A percentile compares a stretch with the other conserved stretches of the same genome.
These are phyloP conservation scores for Chlorops oryzae DNA, from an alignment of 1,140 invertebrate species.

Conservation along the genomic window DNA sequence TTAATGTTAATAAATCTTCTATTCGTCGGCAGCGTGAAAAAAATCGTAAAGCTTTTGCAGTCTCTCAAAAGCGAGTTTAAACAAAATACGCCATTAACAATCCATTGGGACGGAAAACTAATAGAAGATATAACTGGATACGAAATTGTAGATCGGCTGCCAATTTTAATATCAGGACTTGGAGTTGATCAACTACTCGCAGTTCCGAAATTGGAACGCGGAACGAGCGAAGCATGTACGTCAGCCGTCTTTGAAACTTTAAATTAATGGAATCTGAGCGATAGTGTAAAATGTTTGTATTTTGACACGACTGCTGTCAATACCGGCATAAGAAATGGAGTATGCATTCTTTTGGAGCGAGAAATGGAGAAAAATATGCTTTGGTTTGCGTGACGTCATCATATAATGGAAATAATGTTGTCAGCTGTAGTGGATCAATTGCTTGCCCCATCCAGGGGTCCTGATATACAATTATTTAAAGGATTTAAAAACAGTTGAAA, in stretches of 20 bases:
- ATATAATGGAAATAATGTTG: no score
- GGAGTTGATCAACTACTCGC: not conserved
- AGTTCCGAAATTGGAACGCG: not conserved
- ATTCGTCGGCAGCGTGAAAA: not conserved
- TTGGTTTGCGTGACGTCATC: no score
- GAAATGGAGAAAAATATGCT: no score
- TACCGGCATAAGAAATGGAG: no score
- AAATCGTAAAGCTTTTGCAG: not conserved
- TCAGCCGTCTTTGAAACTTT: not conserved
- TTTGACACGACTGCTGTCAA: no score
- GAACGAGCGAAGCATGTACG: not conserved
- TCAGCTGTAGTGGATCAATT: not conserved
- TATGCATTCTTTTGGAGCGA: no score
- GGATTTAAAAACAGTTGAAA: not conserved
- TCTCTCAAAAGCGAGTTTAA: no score
- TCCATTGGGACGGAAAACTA: not conserved
- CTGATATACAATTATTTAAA: not conserved
- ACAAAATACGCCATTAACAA: not conserved
- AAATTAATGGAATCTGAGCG: not conserved
- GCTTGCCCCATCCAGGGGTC: not conserved
- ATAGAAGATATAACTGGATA: no score
- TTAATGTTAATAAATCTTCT: no score
- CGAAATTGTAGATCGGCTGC: no score
- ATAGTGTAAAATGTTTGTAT: no score
- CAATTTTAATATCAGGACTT: no score